A percentile compares a stretch with the other conserved stretches of the same genome.
Conservation (phyloP, 2,888 invertebrate species). For the Drosophila phalerata region DNA sequence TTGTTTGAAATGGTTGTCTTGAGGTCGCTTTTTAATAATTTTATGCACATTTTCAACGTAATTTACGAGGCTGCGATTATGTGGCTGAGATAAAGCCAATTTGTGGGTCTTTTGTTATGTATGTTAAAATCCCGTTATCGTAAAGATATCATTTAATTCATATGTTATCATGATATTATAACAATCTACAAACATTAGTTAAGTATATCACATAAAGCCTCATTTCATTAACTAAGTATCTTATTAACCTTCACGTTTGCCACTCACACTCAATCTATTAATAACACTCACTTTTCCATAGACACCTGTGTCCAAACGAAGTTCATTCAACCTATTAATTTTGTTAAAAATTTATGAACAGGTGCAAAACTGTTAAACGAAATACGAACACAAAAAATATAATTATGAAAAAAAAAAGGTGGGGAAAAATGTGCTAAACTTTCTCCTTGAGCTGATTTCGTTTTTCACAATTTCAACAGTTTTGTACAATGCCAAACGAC, state of each 20-base stretch:
- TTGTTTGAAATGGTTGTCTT: slow-evolving; percentile 38
- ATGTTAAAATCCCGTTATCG: slow-evolving; percentile 4
- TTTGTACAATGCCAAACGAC: slow-evolving; percentile 27
- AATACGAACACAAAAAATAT: background rate
- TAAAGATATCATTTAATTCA: background rate
- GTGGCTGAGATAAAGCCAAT: slow-evolving; percentile 34
- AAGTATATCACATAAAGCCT: slow-evolving; percentile 16
- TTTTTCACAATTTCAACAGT: slow-evolving; percentile 42
- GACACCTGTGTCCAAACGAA: slow-evolving; percentile 21
- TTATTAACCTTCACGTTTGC: slow-evolving; percentile 30
- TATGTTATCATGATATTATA: slow-evolving; percentile 1
- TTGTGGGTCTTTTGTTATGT: slow-evolving; percentile 44
- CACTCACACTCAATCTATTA: slow-evolving; percentile 13
- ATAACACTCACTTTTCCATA: slow-evolving; percentile 19
- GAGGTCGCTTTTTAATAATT: slow-evolving; percentile 41
- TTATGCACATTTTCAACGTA: slow-evolving; percentile 21
- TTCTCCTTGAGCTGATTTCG: slow-evolving; percentile 60
- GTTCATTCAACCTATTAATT: slow-evolving; percentile 43
- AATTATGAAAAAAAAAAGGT: slow-evolving; percentile 15
- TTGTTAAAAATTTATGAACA: slow-evolving; percentile 27
- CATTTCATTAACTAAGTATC: slow-evolving; percentile 11
- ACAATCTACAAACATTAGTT: background rate
- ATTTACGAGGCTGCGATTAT: slow-evolving; percentile 34
- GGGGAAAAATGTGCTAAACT: slow-evolving; percentile 61
- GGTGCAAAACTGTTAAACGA: slow-evolving; percentile 42